A percentile compares a stretch with the other conserved stretches of the same genome.
Evolutionary conservation across 2,797 vertebrate species (phyloP).

Genomic region (Potorous gilbertii): DNA sequence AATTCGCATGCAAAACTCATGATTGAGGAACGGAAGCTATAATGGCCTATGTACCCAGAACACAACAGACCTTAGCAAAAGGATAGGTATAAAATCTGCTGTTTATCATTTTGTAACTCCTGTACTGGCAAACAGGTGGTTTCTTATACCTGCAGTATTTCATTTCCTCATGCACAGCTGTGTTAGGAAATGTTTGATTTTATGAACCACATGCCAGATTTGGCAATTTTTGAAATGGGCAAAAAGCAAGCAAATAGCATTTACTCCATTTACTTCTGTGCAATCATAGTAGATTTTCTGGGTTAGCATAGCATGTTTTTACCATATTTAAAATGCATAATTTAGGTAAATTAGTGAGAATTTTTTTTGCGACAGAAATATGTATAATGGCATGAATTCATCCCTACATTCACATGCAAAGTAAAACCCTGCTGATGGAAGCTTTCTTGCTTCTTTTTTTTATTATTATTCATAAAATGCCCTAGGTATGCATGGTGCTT

Average conservation of each 20-base stretch:
- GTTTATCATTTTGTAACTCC: conserved; percentile 70
- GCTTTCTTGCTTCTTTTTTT: conserved; percentile 80
- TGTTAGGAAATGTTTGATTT: conserved; percentile 77
- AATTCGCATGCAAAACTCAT: conserved; percentile 53
- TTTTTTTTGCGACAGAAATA: conserved; percentile 66
- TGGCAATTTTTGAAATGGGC: conserved; percentile 75
- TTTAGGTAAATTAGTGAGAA: conserved; percentile 59
- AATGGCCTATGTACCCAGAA: conserved; percentile 51
- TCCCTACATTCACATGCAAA: conserved; percentile 81
- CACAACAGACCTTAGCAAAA: conserved; percentile 34
- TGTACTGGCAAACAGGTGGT: conserved; percentile 80
- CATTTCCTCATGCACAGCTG: conserved; percentile 77
- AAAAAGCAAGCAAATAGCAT: conserved; percentile 76
- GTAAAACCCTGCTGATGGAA: conserved; percentile 84
- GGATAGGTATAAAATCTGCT: conserved; percentile 60
- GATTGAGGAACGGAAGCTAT: conserved; percentile 48
- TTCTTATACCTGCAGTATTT: conserved; percentile 77
- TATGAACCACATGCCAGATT: conserved; percentile 76
- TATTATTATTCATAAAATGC: conserved; percentile 82
- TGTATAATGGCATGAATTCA: conserved; percentile 73
- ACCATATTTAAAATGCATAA: conserved; percentile 68
- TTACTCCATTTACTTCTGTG: conserved; percentile 72
- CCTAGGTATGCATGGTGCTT: conserved; percentile 76
- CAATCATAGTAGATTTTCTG: conserved; percentile 69
- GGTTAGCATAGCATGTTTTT: conserved; percentile 71